A percentile compares a stretch with the other conserved stretches of the same genome.
Evolutionary conservation across 2,113 vertebrate genomes (phyloP).

Genomic region (Myrmophylax atrothorax): DNA sequence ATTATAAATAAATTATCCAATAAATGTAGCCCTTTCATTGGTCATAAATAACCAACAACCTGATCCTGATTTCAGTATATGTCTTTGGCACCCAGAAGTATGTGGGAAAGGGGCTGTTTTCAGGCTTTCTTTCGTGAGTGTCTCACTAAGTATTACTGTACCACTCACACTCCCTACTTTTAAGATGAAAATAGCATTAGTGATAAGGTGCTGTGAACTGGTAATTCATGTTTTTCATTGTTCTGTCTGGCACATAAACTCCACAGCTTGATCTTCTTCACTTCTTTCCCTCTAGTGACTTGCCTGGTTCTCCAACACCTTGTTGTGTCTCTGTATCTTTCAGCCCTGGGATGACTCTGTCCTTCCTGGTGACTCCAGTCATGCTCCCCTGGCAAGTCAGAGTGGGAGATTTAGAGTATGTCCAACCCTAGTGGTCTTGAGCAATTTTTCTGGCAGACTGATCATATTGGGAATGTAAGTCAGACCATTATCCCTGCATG

Average conservation of each 20-base stretch:
- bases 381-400: fast-evolving
- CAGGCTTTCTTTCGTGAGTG: neutral
- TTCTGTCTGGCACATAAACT: neutral
- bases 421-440: neutral
- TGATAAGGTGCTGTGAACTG: fast-evolving
- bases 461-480: neutral
- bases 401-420: neutral
- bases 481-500: fast-evolving
- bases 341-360: neutral
- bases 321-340: neutral
- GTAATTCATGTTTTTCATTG: fast-evolving
- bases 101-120: neutral
- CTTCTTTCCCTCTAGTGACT: neutral
- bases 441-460: neutral
- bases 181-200: neutral
- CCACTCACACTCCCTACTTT: fast-evolving
- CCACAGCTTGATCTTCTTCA: neutral
- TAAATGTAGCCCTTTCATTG: neutral
- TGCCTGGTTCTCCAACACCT: fast-evolving
- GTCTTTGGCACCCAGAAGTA: neutral
- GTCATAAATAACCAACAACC: neutral
- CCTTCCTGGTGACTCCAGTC: neutral
- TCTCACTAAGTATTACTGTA: neutral
- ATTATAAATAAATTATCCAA: neutral
- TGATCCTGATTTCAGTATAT: neutral